phyloP scores from a whole-genome alignment of 1,140 invertebrate species.

The Geopemphigus sp. region DNA sequence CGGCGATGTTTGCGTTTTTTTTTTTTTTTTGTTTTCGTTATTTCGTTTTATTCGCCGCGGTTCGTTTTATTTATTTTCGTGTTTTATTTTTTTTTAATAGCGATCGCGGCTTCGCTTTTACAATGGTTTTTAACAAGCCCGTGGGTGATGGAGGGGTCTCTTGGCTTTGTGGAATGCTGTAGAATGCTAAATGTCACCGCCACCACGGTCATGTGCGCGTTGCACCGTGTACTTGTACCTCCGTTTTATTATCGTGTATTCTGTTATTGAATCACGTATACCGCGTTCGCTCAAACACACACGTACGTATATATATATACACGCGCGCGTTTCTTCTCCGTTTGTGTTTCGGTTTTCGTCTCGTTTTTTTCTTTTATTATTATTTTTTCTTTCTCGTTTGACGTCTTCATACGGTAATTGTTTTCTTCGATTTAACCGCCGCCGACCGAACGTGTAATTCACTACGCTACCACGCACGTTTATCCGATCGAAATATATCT shows the following conservation, averaged over 20 bases:
- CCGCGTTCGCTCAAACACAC: not conserved
- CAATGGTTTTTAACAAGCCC: constrained; percentile 37
- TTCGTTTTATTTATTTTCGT: not conserved
- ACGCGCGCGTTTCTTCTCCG: not conserved
- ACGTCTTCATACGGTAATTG: not conserved
- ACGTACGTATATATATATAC: not conserved
- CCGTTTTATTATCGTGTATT: constrained; percentile 16
- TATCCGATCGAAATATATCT: too few species aligned
- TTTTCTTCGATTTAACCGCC: not conserved
- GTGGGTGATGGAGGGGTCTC: constrained; percentile 19
- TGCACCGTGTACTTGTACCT: constrained; percentile 1
- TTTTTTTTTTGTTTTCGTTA: not conserved
- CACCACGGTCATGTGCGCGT: constrained; percentile 6
- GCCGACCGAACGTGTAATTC: not conserved
- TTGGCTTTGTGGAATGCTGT: constrained; percentile 32
- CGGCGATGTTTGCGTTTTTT: too few species aligned
- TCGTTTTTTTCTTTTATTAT: not conserved
- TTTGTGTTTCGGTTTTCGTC: too few species aligned
- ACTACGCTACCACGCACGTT: not conserved
- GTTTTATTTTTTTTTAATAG: constrained; percentile 12
- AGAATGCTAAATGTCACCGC: constrained; percentile 37
- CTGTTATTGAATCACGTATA: not conserved
- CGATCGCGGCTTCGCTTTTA: constrained; percentile 35
- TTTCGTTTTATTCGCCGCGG: constrained; percentile 23
- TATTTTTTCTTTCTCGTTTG: not conserved